Base-by-base conservation (phyloP, 2,113 vertebrate genomes). In the human (Homo sapiens) region DNA sequence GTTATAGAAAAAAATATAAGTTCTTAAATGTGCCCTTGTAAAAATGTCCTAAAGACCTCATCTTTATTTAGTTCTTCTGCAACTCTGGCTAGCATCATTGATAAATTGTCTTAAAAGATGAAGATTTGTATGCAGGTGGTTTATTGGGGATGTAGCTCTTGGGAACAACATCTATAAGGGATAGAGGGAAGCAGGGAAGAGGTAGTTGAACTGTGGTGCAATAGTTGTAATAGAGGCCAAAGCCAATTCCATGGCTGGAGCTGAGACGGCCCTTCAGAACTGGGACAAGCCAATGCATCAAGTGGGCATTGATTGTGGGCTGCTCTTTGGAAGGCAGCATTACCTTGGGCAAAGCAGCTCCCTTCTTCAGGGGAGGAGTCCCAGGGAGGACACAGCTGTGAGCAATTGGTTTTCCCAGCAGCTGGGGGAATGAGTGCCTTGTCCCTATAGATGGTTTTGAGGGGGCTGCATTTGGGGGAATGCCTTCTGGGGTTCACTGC, bases 401-500 rank as follows among this genome's bases (percentile, higher is more conserved):
- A 70, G 20, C 50, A 7, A 1, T 0, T 25, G 7, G 40, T 22
- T 17, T 57, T 75, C 27, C n/a, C 27, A n/a, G 82, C 14, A 25
- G 76, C 32, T 35, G 48, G 61, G 38, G 40, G 6, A 30, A 6
- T 9, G 61, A 25, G 75, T 30, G 61, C 10, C 43, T 43, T 48
- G 79, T 16, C 14, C 18, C 73, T 59, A 12, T 20, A n/a, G 27
- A 25, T 30, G 23, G 32, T 64, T 64, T 64, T 64, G 32, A 14
- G 25, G 25, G 52, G 52, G 30, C 38, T 8, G 5, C 27, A 64
- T 64, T 9, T 61, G 10, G 45, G 55, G 23, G 20, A 45, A 45
- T 40, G 57, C 18, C 30, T 10, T 0, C 0, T 4, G 78, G 45
- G 2, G 3, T 11, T 72, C 17, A 17, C n/a, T 18, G 6, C 23